Evolutionary conservation across 2,888 invertebrate species (phyloP).

Genomic region (Andrena dorsata): DNA sequence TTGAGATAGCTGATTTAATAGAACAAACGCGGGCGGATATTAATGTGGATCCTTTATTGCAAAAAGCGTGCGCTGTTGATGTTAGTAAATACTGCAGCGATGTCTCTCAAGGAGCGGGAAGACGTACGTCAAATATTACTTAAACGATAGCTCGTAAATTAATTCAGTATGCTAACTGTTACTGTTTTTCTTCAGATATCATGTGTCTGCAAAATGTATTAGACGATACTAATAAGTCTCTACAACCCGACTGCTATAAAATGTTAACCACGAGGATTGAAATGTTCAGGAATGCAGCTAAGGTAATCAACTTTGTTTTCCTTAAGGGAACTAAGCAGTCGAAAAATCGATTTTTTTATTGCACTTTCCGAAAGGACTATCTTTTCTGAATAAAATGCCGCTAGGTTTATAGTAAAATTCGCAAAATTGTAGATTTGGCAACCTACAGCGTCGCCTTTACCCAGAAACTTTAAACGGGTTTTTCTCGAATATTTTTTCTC

Average conservation of each 20-base stretch:
- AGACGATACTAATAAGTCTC: constrained; percentile 89
- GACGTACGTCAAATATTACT: constrained; percentile 88
- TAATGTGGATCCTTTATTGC: constrained; percentile 96
- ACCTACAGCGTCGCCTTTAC: no score
- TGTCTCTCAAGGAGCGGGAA: constrained; percentile 94
- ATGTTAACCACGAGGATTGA: constrained; percentile 93
- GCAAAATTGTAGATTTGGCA: no score
- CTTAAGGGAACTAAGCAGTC: no score
- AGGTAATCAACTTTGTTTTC: constrained; percentile 84
- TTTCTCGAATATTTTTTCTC: no score
- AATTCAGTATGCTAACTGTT: not conserved
- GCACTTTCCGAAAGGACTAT: no score
- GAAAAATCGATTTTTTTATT: no score
- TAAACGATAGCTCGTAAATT: not conserved
- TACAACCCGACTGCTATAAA: constrained; percentile 92
- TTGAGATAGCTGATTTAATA: constrained; percentile 95
- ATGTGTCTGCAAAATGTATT: constrained; percentile 91
- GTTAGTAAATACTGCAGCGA: constrained; percentile 92
- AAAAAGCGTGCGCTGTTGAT: constrained; percentile 95
- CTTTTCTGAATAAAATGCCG: no score
- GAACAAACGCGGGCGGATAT: constrained; percentile 97
- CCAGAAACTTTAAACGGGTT: no score
- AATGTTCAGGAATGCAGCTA: constrained; percentile 95
- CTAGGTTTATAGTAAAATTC: no score
- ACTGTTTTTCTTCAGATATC: constrained; percentile 87